Evolutionary conservation across 2,888 invertebrate genomes (phyloP), one percentile per base, ranked within the genome.

Genomic region (Oligia latruncula): DNA sequence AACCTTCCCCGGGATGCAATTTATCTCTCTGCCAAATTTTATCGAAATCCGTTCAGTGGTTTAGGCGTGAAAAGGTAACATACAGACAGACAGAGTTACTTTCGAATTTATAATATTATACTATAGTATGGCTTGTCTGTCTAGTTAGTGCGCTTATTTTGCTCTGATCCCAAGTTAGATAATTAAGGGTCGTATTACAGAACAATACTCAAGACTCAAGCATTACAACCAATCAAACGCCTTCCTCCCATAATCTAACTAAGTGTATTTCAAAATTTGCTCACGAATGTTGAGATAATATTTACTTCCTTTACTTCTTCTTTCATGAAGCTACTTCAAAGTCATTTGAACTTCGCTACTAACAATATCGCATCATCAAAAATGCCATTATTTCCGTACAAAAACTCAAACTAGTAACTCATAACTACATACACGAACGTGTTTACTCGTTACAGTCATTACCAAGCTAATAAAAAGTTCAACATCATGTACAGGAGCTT

Each of bases 391-490:
- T 40, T 55, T 29, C 29, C 40, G 2, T 40, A 49, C 17, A 73
- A 72, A 81, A 81, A 46, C 52, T 43, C n/a, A 55, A 52, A 3
- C 40, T 46, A 35, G 71, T 62, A 46, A 46, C n/a, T 40, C 13
- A n/a, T 40, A 55, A 52, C 23, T 62, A 70, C 46, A 58, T 55
- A 49, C 68, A 76, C 70, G 43, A n/a, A 40, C 74, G 67, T 71
- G 71, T 79, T 79, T 74, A 58, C 82, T 84, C 76, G 81, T 83
- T 80, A 66, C 29, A 73, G 72, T 65, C 67, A 77, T 67, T 78
- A 88, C 43, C 17, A n/a, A 82, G 74, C 75, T 73, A 78, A 81
- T 88, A 85, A 89, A 87, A 84, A 84, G 86, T 89, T 89, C 83
- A 89, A 83, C 83, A 74, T 77, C 80, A 80, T 49, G 70, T 46